Base-by-base conservation (phyloP, 2,113 vertebrate genomes). In the Gulo gulo region DNA sequence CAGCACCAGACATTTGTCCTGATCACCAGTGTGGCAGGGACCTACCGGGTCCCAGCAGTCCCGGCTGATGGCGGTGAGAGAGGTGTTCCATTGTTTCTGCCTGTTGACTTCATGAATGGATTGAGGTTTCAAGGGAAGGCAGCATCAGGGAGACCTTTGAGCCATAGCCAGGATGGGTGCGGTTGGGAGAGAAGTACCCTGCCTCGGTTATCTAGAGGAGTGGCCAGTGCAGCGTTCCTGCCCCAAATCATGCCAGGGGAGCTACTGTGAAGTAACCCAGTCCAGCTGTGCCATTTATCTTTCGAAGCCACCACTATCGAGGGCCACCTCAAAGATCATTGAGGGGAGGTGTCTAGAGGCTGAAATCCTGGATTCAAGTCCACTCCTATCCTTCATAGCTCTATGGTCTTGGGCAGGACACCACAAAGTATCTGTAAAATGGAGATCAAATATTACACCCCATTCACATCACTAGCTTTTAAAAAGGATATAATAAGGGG, bases 61-160 rank as follows among this genome's bases (percentile, higher is more conserved):
- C 78, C 52, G 23, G 57, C 74, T 50, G 83, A 63, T 36, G 59
- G 88, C 34, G 74, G 47, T 23, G 76, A 42, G 45, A 88, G 61
- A 67, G 23, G 21, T 8, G 11, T 12, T 55, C 39, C 9, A 23
- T 76, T 34, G 36, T 69, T 88, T 67, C 85, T 74, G 91, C 81
- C 55, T 92, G 57, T 95, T 80, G 47, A 23, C 21, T 85, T 57
- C 52, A 6, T 61, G 91, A 78, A 79, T 63, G 74, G 78, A 83
- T 96, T 88, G 85, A 93, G 65, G 42, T 74, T 36, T 94, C 91
- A 61, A 78, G 88, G 95, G 59, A 78, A n/a, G 39, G 88, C 24
- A 31, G 69, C 26, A 39, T 84, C 50, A 55, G 71, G 73, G 84
- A 55, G 29, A 36, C 42, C 42, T 81, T 65, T 74, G 91, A n/a